These are phyloP conservation scores for Opisthocomus hoazin DNA, from an alignment of 2,113 vertebrate species.

Conservation along the genomic window DNA sequence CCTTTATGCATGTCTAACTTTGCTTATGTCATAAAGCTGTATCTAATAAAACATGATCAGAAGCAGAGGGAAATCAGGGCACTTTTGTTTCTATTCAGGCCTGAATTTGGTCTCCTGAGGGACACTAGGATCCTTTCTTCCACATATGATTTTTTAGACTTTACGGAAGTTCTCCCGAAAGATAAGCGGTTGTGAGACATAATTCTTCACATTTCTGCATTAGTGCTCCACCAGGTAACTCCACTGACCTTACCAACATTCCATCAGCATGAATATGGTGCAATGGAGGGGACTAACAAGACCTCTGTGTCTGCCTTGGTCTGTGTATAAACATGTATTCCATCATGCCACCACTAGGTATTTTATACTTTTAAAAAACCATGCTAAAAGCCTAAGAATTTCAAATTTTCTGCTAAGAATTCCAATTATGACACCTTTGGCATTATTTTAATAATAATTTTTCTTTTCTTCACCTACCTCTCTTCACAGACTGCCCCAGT, in stretches of 20 bases:
- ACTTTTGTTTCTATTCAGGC: not conserved
- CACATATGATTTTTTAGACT: not conserved
- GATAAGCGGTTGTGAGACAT: not conserved
- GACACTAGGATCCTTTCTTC: not conserved
- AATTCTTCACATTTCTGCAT: not conserved
- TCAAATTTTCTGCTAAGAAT: not conserved
- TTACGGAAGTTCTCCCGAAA: not conserved
- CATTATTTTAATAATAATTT: not conserved
- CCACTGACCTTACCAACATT: not conserved
- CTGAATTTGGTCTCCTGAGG: not conserved
- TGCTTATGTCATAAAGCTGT: not conserved
- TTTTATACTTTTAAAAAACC: not conserved
- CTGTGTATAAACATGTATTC: not conserved
- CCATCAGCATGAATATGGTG: not conserved
- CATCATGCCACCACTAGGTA: not conserved
- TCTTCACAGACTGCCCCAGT: not conserved
- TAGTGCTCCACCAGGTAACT: not conserved
- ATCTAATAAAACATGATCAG: not conserved
- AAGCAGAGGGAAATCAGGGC: not conserved
- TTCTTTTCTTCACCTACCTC: not conserved
- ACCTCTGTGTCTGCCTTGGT: not conserved
- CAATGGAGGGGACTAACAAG: not conserved
- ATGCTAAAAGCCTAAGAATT: not conserved
- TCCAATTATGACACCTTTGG: not conserved
- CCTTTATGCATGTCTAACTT: not conserved